Evolutionary conservation across 2,888 invertebrate genomes (phyloP).

Genomic region (Drosophila monieri): DNA sequence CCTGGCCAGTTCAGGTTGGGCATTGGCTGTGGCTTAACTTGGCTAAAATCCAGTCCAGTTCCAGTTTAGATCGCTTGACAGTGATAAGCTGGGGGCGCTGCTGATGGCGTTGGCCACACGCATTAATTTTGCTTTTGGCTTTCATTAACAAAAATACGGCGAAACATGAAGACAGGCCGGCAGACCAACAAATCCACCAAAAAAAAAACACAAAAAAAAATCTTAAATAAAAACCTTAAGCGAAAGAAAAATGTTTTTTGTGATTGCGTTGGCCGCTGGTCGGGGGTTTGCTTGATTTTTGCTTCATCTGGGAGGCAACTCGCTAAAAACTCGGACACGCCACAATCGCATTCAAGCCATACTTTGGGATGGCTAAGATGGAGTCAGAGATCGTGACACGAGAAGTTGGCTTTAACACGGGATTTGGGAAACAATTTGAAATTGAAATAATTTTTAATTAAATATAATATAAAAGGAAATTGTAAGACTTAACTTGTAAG

Average conservation of each 20-base stretch:
- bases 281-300: slow-evolving; percentile 35
- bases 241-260: slow-evolving; percentile 63
- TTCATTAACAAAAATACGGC: slow-evolving; percentile 64
- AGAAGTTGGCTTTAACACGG: too few relatives aligned
- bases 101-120: slow-evolving; percentile 77
- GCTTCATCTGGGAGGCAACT: slow-evolving; percentile 51
- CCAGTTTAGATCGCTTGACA: slow-evolving; percentile 62
- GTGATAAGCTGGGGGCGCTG: slow-evolving; percentile 73
- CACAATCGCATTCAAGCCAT: slow-evolving; percentile 69
- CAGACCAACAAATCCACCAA: slow-evolving; percentile 10
- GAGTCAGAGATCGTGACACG: slow-evolving; percentile 28
- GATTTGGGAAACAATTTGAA: too few relatives aligned
- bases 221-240: slow-evolving; percentile 25
- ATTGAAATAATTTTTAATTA: too few relatives aligned
- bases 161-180: slow-evolving; percentile 24
- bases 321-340: slow-evolving; percentile 77
- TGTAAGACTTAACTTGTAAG: too few relatives aligned
- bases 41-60: slow-evolving; percentile 31
- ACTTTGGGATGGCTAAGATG: slow-evolving; percentile 43
- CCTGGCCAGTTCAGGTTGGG: slow-evolving; percentile 12
- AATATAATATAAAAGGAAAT: too few relatives aligned
- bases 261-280: slow-evolving; percentile 61
- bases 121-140: slow-evolving; percentile 72
- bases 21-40: slow-evolving; percentile 21
- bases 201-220: slow-evolving; percentile 17